Evolutionary conservation across 2,113 vertebrate species (phyloP).

Genomic region (Hepsetus odoe): DNA sequence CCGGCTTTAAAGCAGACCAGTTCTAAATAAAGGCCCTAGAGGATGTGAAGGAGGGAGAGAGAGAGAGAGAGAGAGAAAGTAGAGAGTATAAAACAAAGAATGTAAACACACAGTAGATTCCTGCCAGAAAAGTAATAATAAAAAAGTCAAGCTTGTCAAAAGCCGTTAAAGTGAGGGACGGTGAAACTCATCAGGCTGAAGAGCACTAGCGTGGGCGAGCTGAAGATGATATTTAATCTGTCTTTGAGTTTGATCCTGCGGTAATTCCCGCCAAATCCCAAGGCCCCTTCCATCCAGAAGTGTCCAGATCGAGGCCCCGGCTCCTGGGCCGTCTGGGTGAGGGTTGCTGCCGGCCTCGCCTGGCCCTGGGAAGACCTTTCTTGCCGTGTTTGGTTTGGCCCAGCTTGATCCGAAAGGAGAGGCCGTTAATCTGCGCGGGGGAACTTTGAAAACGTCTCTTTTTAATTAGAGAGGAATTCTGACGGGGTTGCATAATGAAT

Average conservation of each 20-base stretch:
- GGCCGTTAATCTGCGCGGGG: constrained; percentile 60
- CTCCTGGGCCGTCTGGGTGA: constrained; percentile 32
- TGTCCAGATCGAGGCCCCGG: constrained; percentile 36
- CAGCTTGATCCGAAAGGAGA: constrained; percentile 48
- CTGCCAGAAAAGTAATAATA: constrained; percentile 51
- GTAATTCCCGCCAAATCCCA: constrained; percentile 33
- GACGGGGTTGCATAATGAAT: constrained; percentile 64
- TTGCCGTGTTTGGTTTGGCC: constrained; percentile 53
- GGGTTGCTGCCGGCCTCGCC: constrained; percentile 52
- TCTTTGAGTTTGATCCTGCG: constrained; percentile 45
- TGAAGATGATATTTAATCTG: constrained; percentile 56
- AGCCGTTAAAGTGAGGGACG: constrained; percentile 50
- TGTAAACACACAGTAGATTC: constrained; percentile 39
- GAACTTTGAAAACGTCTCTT: constrained; percentile 60
- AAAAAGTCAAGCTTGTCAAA: constrained; percentile 58
- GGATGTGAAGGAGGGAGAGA: not conserved
- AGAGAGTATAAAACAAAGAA: constrained; percentile 39
- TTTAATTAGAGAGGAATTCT: constrained; percentile 69
- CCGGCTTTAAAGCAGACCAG: not conserved
- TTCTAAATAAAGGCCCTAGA: not conserved
- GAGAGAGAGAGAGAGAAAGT: not conserved
- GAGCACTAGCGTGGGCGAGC: constrained; percentile 41
- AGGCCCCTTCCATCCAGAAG: constrained; percentile 53
- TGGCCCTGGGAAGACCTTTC: constrained; percentile 19
- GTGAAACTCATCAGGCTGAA: constrained; percentile 58